These are phyloP conservation scores for Drosophila jambulina DNA, from an alignment of 1,140 invertebrate genomes.

Conservation along the genomic window DNA sequence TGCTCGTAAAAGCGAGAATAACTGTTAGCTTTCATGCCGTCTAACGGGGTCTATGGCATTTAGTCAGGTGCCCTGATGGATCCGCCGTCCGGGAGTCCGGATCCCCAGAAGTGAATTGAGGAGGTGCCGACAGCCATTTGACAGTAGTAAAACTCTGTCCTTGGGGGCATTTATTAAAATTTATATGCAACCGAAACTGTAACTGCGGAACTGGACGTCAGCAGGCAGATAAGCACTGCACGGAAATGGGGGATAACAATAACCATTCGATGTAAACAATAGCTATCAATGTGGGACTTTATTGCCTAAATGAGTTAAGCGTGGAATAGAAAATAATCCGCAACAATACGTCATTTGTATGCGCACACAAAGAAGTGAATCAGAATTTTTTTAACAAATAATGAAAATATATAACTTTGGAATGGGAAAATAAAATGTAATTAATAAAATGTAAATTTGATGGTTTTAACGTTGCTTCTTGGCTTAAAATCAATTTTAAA, in stretches of 20 bases:
- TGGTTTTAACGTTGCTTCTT: no score
- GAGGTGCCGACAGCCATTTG: slow-evolving; percentile 56
- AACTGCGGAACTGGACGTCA: slow-evolving; percentile 23
- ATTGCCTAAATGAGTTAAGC: slow-evolving; percentile 16
- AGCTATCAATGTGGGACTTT: slow-evolving; percentile 15
- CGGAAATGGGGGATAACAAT: slow-evolving; percentile 12
- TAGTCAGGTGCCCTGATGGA: slow-evolving; percentile 49
- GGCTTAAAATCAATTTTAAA: background rate
- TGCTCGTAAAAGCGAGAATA: slow-evolving; percentile 62
- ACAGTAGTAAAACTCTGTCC: slow-evolving; percentile 52
- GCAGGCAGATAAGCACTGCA: slow-evolving; percentile 16
- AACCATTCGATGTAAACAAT: slow-evolving; percentile 15
- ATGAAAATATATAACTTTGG: background rate
- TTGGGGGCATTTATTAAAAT: slow-evolving; percentile 58
- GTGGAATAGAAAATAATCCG: slow-evolving; percentile 14
- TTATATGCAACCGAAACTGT: slow-evolving; percentile 41
- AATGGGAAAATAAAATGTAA: background rate
- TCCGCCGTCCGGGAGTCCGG: slow-evolving; percentile 23
- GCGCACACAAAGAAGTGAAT: background rate
- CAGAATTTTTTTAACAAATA: no score
- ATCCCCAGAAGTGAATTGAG: slow-evolving; percentile 22
- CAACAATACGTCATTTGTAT: background rate
- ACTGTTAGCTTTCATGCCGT: slow-evolving; percentile 40
- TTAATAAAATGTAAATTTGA: background rate
- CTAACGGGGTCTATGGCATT: slow-evolving; percentile 27